Evolutionary conservation across 1,140 invertebrate genomes (phyloP), one percentile per base, ranked within the genome.

Genomic region (Saccostrea glomerata): DNA sequence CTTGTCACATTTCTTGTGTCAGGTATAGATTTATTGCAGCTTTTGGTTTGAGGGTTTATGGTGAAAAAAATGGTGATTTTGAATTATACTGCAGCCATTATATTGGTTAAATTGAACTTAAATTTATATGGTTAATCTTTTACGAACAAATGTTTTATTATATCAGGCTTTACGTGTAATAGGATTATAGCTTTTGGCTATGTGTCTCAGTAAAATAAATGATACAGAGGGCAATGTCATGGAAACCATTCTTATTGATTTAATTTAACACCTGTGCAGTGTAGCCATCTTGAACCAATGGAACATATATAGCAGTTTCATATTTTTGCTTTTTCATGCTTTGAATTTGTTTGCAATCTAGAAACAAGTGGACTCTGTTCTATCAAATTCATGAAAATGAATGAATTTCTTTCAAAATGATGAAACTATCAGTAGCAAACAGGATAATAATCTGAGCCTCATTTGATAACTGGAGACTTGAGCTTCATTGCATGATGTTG

Each of bases 161-260:
- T 47, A 47, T 6, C 47, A 47, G 47, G 47, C 47, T 47, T 36
- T 47, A 47, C 47, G 0, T 47, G 47, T 9, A 47, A 3, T 47
- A 47, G 47, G 9, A 47, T 47, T 9, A 47, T 47, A 47, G 30
- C 30, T 47, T 7, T 7, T 47, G 47, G 47, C 47, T 9, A 47
- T 60, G 58, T 60, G 13, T 60, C 20, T 60, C 58, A 17, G 13
- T 25, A 9, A 12, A 77, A 77, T 30, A 30, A 36, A 77, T 77
- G 30, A 1, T 25, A 30, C 13, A 15, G 15, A 25, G 30, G 2
- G 25, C 25, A 13, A 73, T 73, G 66, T 73, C 66, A 73, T 73
- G 66, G 70, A 77, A 77, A 77, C 70, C 70, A 30, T 77, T 30
- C 23, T 30, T 77, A 77, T 77, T 77, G 70, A 77, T 77, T 36